Evolutionary conservation across 2,888 invertebrate genomes (phyloP).

Genomic region (Amorpha juglandis): DNA sequence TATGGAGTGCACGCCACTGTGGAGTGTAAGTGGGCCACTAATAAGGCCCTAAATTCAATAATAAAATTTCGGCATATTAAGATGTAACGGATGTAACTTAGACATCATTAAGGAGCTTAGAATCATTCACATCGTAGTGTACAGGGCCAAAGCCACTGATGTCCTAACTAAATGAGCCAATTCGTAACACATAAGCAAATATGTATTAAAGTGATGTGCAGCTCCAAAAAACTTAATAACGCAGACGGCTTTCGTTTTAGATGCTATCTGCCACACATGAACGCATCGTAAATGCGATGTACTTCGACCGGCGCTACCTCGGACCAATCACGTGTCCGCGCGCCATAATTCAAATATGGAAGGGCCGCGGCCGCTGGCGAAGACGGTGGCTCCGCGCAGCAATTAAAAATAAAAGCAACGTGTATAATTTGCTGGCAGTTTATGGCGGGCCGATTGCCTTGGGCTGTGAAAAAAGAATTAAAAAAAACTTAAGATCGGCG

Average conservation of each 20-base stretch:
- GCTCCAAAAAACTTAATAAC: slow-evolving; percentile 22
- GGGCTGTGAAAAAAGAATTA: slow-evolving; percentile 68
- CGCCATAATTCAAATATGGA: slow-evolving; percentile 80
- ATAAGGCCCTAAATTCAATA: no score
- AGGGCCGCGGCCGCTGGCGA: slow-evolving; percentile 68
- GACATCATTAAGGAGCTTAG: no score
- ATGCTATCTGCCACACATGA: slow-evolving; percentile 57
- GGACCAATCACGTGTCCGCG: slow-evolving; percentile 77
- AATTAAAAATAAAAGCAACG: slow-evolving; percentile 81
- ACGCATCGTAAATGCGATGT: slow-evolving; percentile 46
- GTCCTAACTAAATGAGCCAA: slow-evolving; percentile 8
- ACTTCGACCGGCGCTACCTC: slow-evolving; percentile 20
- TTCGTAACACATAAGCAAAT: slow-evolving; percentile 13
- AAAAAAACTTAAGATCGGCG: slow-evolving; percentile 62
- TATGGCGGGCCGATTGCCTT: slow-evolving; percentile 62
- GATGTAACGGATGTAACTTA: no score
- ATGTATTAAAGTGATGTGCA: slow-evolving; percentile 17
- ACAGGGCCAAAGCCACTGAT: slow-evolving; percentile 3
- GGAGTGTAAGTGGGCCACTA: no score
- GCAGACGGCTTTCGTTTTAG: slow-evolving; percentile 38
- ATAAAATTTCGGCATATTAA: no score
- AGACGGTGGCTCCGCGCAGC: slow-evolving; percentile 75
- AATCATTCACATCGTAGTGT: background rate
- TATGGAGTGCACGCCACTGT: no score
- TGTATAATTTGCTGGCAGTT: slow-evolving; percentile 81